Base-by-base conservation (phyloP, 2,888 invertebrate species). In the Apamea crenata region DNA sequence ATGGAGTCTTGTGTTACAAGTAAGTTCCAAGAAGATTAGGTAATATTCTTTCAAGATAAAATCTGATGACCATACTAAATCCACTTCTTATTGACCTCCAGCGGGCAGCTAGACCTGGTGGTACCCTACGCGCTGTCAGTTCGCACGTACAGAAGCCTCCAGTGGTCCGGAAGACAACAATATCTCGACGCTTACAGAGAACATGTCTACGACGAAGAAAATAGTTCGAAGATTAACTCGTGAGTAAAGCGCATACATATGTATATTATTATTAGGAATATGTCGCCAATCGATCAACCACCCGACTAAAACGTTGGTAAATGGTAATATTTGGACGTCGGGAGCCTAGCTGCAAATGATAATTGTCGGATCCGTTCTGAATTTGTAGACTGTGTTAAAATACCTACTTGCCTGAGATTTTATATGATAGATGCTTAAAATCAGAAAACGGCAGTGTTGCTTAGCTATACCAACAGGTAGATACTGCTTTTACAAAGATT, bases 1-100 rank as follows among this genome's bases (percentile, higher is more conserved):
- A 90, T 61, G 85, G 85, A 59, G 87, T 89, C 16, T 72, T 90
- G 81, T 81, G 86, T 74, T 89, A 87, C 36, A 77, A 77, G 77
- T 77, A 50, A 63, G 77, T 63, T 76, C 36, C 2, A 1, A 4
- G 4, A 61, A 74, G 2, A 50, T 50, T 21, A 18, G 21, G 36
- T 8, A n/a, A 50, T n/a, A 8, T 74, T 25, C 1, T 21, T 29
- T n/a, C 29, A 47, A 25, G 25, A n/a, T 14, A 14, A 21, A 29
- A 12, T 29, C 0, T 63, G 4, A 40, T 29, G 29, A 8, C 6
- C 10, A 25, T 66, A 25, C 25, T 25, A 18, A 66, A 66, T 32
- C 32, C 68, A 50, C 1, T n/a, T 8, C 25, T 53, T 29, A 21
- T 25, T 61, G 29, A 72, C 44, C 14, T 50, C 16, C 21, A 77